Conservation (phyloP, 2,797 vertebrate species). For the Melopsittacus undulatus region DNA sequence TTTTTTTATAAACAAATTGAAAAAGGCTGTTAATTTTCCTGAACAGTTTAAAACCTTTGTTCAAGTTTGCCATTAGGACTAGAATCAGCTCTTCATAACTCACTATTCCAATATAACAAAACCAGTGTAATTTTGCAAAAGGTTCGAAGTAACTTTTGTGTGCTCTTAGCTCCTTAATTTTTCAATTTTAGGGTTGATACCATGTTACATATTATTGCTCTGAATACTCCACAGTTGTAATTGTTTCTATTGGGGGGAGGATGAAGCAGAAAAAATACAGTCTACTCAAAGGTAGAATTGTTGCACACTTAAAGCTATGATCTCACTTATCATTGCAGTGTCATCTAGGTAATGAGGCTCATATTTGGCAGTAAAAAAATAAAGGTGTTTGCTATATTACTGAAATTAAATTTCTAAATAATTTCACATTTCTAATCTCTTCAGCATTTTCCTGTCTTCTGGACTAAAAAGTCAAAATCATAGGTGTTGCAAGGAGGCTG, state of each 20-base stretch:
- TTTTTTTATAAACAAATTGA: background rate
- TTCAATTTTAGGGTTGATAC: background rate
- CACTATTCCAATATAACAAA: background rate
- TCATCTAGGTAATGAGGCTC: background rate
- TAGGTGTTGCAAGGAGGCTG: background rate
- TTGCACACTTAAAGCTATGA: background rate
- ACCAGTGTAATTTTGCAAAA: background rate
- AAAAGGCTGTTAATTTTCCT: background rate
- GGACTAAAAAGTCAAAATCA: background rate
- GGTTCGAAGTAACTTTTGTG: background rate
- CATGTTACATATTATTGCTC: background rate
- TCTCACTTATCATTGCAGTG: background rate
- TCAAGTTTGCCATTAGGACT: background rate
- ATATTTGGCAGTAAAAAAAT: background rate
- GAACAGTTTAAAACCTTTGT: background rate
- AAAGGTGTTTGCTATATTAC: background rate
- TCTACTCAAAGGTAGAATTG: background rate
- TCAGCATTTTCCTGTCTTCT: background rate
- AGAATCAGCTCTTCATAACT: background rate
- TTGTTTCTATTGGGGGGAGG: background rate
- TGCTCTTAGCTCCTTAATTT: background rate
- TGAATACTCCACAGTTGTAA: background rate
- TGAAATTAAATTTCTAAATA: background rate
- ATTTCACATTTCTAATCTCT: background rate
- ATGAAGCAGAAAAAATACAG: background rate